These are phyloP conservation scores for Dasyurus viverrinus DNA, from an alignment of 2,113 vertebrate species.

Conservation along the genomic window DNA sequence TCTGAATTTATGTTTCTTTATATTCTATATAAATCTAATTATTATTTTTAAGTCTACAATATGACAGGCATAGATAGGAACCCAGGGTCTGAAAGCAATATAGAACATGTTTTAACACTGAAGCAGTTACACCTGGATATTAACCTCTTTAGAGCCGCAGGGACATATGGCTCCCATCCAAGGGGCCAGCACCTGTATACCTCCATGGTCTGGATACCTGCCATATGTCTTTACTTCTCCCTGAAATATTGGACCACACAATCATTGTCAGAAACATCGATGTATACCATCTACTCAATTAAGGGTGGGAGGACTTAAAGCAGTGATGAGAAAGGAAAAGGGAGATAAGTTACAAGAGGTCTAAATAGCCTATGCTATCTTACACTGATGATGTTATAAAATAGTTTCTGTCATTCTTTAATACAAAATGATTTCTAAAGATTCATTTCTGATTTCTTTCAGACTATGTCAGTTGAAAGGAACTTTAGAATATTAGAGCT, in stretches of 20 bases:
- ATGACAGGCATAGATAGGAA: slow-evolving; percentile 68
- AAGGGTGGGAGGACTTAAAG: background rate
- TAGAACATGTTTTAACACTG: slow-evolving; percentile 68
- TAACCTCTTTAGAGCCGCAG: slow-evolving; percentile 79
- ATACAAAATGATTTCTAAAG: background rate
- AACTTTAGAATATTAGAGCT: background rate
- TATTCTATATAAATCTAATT: background rate
- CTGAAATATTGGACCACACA: slow-evolving; percentile 60
- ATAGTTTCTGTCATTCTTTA: background rate
- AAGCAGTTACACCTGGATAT: slow-evolving; percentile 81
- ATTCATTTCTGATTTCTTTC: background rate
- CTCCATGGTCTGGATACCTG: slow-evolving; percentile 65
- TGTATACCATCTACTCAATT: background rate
- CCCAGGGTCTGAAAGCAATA: slow-evolving; percentile 61
- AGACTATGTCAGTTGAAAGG: background rate
- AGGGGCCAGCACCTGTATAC: slow-evolving; percentile 82
- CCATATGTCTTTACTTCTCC: slow-evolving; percentile 65
- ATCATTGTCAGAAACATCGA: slow-evolving; percentile 26
- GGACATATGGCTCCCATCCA: slow-evolving; percentile 82
- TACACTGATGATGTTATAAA: rapidly evolving
- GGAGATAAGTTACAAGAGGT: rapidly evolving
- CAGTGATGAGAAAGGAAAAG: background rate
- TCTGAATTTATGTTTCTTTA: background rate
- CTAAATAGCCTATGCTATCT: rapidly evolving
- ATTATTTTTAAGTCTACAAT: background rate